Evolutionary conservation across 2,113 vertebrate genomes (phyloP).

Genomic region (Electrona antarctica): DNA sequence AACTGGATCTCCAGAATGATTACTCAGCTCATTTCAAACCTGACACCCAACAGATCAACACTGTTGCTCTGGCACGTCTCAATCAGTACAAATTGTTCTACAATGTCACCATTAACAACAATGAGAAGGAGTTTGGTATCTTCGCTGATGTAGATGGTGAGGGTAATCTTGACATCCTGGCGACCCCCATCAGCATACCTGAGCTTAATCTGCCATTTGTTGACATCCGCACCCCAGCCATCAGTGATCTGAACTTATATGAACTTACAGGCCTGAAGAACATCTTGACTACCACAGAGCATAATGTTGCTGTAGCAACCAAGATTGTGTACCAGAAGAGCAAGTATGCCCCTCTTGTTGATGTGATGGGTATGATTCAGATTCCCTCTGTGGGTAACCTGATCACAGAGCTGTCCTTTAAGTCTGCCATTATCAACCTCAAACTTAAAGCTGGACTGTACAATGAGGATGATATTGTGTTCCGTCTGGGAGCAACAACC

Average conservation of each 20-base stretch:
- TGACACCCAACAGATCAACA: slow-evolving; percentile 79
- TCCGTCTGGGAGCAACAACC: slow-evolving; percentile 83
- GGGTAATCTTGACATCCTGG: slow-evolving; percentile 89
- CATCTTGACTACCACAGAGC: slow-evolving; percentile 86
- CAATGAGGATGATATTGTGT: slow-evolving; percentile 85
- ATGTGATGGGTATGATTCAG: slow-evolving; percentile 67
- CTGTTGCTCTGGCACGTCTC: slow-evolving; percentile 80
- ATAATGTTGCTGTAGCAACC: slow-evolving; percentile 83
- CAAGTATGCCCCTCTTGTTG: slow-evolving; percentile 60
- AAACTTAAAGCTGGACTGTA: slow-evolving; percentile 82
- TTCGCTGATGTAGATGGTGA: slow-evolving; percentile 81
- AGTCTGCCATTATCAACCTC: slow-evolving; percentile 87
- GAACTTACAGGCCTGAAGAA: slow-evolving; percentile 83
- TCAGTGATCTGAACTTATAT: slow-evolving; percentile 85
- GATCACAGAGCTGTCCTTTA: slow-evolving; percentile 87
- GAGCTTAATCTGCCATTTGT: slow-evolving; percentile 79
- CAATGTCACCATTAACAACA: slow-evolving; percentile 83
- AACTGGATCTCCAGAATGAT: slow-evolving; percentile 89
- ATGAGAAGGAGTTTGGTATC: slow-evolving; percentile 76
- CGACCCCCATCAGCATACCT: slow-evolving; percentile 83
- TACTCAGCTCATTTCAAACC: slow-evolving; percentile 80
- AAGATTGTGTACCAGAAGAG: slow-evolving; percentile 89
- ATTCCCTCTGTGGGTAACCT: slow-evolving; percentile 85
- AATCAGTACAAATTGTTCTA: slow-evolving; percentile 87
- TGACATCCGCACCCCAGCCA: slow-evolving; percentile 75